Conservation (phyloP, 2,797 vertebrate genomes). For the Bryconaethiops microstoma region DNA sequence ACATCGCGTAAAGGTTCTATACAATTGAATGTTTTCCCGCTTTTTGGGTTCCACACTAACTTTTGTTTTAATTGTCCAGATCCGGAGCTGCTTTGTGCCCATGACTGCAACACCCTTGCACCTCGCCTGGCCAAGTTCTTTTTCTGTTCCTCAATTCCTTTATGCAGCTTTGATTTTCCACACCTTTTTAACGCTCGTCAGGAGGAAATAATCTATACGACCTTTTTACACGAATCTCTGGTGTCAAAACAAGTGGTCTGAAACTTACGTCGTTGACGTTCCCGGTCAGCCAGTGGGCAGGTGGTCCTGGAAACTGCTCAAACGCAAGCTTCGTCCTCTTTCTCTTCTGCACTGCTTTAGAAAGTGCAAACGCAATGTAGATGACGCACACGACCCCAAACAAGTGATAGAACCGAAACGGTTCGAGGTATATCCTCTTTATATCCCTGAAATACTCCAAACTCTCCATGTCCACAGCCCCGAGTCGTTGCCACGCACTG, state of each 20-base stretch:
- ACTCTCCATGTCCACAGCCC: constrained; percentile 50
- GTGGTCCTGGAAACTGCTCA: constrained; percentile 68
- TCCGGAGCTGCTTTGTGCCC: too few relatives aligned
- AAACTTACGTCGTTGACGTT: constrained; percentile 66
- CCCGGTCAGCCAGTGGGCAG: constrained; percentile 72
- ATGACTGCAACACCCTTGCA: too few relatives aligned
- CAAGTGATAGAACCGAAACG: constrained; percentile 44
- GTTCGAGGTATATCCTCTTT: constrained; percentile 19
- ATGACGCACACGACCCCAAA: constrained; percentile 58
- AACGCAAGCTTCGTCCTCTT: neutral
- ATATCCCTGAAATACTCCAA: neutral
- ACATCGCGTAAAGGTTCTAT: too few relatives aligned
- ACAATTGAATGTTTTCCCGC: too few relatives aligned
- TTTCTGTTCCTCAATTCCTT: too few relatives aligned
- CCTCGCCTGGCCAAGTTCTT: too few relatives aligned
- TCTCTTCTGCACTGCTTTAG: constrained; percentile 30
- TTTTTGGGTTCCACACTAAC: too few relatives aligned
- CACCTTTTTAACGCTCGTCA: too few relatives aligned
- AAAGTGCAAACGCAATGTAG: constrained; percentile 48
- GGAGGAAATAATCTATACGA: too few relatives aligned
- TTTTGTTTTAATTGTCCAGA: too few relatives aligned
- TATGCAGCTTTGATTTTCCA: too few relatives aligned
- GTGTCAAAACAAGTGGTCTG: neutral
- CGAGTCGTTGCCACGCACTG: neutral
- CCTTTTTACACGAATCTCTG: neutral